A percentile compares a stretch with the other conserved stretches of the same genome.
These are phyloP conservation scores for Brachirus orientalis DNA, from an alignment of 2,113 vertebrate species.

Conservation along the genomic window DNA sequence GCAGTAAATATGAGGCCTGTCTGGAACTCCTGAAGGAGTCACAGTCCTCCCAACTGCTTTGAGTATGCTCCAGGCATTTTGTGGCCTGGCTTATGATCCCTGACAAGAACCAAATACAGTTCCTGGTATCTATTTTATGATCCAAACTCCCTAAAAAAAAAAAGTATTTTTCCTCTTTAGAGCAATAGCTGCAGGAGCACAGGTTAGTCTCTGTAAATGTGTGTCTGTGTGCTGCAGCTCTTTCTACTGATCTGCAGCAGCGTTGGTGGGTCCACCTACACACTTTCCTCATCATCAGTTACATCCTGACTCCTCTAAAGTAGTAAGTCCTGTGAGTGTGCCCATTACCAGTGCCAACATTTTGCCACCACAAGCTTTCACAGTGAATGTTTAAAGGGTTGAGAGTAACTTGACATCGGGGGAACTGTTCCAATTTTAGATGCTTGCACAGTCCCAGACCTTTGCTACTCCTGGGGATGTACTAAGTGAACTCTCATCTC, in stretches of 20 bases:
- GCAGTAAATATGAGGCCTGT: constrained; percentile 54
- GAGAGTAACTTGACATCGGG: constrained; percentile 65
- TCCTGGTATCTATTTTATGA: constrained; percentile 49
- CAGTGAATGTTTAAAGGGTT: constrained; percentile 62
- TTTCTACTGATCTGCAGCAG: constrained; percentile 74
- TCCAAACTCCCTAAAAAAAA: constrained; percentile 33
- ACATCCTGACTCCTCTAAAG: constrained; percentile 74
- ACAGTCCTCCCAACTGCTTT: constrained; percentile 40
- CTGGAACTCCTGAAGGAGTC: constrained; percentile 23
- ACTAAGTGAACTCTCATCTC: constrained; percentile 26
- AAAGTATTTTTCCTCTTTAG: constrained; percentile 36
- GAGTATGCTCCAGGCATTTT: constrained; percentile 42
- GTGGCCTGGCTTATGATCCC: constrained; percentile 52
- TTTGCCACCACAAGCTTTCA: constrained; percentile 62
- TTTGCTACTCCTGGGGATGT: constrained; percentile 19
- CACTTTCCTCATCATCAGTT: constrained; percentile 73
- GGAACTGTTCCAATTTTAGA: constrained; percentile 65
- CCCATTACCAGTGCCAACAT: constrained; percentile 73
- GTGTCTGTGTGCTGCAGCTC: constrained; percentile 52
- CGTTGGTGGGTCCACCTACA: constrained; percentile 72
- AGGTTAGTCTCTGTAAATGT: constrained; percentile 28
- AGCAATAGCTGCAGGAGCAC: constrained; percentile 37
- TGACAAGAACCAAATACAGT: constrained; percentile 51
- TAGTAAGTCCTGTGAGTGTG: constrained; percentile 67
- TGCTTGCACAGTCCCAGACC: constrained; percentile 54